Evolutionary conservation across 2,888 invertebrate genomes (phyloP), one percentile per base, ranked within the genome.

Genomic region (Hyles lineata): DNA sequence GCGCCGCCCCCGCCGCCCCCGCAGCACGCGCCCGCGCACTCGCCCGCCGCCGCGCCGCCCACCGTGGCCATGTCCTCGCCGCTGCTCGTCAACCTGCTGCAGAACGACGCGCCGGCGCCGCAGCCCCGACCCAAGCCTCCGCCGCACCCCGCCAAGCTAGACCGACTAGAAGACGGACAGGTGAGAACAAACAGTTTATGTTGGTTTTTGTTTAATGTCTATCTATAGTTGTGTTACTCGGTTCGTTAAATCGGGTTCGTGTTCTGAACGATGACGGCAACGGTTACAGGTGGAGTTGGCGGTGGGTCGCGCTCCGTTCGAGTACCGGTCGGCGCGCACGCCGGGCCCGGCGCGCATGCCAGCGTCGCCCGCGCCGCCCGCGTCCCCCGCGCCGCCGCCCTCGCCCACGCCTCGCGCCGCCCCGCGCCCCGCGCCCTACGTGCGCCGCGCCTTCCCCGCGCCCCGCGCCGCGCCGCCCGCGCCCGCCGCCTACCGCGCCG

Each of bases 41-140:
- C 74, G 75, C 83, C 72, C 74, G 80, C 77, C 62, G 86, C 80
- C 74, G 87, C 85, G 74, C 85, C 80, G 50, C 88, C 90, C 55
- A 80, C 96, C 76, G 97, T 97, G 79, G 97, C 97, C 73, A 96
- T 97, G 90, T 98, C 96, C 78, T 98, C 98, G 86, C 99, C 99
- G 29, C 93, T 99, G 79, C 95, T 99, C 78, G 99, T 99, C 52
- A 99, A 99, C 91, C 93, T 99, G 80, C 95, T 99, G 82, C 98
- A 99, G 93, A 98, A 98, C 86, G 98, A 98, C 85, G 97, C 95
- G 76, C 94, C 89, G 52, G 89, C 90, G 77, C 90, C 91, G 73
- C 88, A 89, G 77, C 89, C 90, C 11, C 77, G 90, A 73, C 76
- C 89, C 78, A 91, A 89, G 77, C 87, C 85, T 58, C 83, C 86